Evolutionary conservation across 2,797 vertebrate genomes (phyloP).

Genomic region (Catharus ustulatus): DNA sequence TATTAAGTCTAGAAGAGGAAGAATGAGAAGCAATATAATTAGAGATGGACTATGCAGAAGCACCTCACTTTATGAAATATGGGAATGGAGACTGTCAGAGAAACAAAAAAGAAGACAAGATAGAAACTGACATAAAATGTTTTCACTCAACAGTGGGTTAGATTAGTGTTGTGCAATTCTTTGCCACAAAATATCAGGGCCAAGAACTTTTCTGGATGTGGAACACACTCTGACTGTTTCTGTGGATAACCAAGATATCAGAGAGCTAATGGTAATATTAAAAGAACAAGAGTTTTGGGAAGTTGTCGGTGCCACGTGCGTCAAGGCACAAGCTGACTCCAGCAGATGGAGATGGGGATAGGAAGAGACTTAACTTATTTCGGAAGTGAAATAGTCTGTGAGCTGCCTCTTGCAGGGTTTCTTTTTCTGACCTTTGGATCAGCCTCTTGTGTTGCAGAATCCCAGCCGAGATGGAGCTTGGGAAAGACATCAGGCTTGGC

Average conservation of each 20-base stretch:
- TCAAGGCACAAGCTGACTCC: constrained; percentile 16
- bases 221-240: constrained; percentile 13
- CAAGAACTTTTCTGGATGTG: constrained; percentile 49
- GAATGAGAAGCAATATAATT: not conserved
- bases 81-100: not conserved
- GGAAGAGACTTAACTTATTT: constrained; percentile 18
- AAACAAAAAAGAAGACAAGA: constrained; percentile 6
- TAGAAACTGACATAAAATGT: constrained; percentile 22
- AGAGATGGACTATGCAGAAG: not conserved
- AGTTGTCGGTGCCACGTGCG: constrained; percentile 2
- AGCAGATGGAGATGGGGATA: constrained; percentile 19
- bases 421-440: constrained; percentile 41
- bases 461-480: not conserved
- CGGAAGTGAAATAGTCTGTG: not conserved
- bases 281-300: constrained; percentile 50
- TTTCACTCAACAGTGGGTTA: constrained; percentile 14
- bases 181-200: constrained; percentile 50
- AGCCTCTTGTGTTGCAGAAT: not conserved
- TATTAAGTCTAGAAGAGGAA: not conserved
- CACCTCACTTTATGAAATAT: not conserved
- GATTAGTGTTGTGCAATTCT: constrained; percentile 57
- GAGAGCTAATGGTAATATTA: constrained; percentile 26
- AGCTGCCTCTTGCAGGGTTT: constrained; percentile 22
- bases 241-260: constrained; percentile 58
- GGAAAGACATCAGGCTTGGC: not conserved